phyloP scores from a whole-genome alignment of 1,140 invertebrate genomes.

The Micrasema minimum region DNA sequence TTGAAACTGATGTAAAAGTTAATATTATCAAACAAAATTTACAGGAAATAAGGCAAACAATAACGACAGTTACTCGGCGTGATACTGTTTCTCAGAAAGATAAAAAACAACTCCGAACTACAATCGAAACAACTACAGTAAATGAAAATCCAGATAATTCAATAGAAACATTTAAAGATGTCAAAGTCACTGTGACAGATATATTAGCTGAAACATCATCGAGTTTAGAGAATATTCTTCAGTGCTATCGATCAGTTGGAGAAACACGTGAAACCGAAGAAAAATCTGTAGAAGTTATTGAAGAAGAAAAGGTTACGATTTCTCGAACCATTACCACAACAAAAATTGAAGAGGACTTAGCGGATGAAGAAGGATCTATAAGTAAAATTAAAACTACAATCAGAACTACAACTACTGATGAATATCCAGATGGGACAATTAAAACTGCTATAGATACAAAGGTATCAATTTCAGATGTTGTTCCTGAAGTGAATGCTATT shows the following conservation, averaged over 20 bases:
- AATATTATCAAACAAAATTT: conserved; percentile 62
- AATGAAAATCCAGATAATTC: conserved; percentile 64
- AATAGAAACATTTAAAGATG: conserved; percentile 61
- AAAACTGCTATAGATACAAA: conserved; percentile 53
- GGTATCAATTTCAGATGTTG: conserved; percentile 52
- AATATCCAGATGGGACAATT: conserved; percentile 64
- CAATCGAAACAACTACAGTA: conserved; percentile 61
- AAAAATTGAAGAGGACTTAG: conserved; percentile 60
- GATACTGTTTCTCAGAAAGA: conserved; percentile 61
- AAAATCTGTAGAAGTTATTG: conserved; percentile 57
- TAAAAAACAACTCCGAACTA: conserved; percentile 60
- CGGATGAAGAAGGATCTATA: conserved; percentile 56
- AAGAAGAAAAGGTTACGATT: conserved; percentile 58
- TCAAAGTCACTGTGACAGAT: conserved; percentile 64
- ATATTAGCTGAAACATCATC: conserved; percentile 55
- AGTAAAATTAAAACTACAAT: conserved; percentile 62
- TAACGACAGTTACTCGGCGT: conserved; percentile 63
- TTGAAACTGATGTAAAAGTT: conserved; percentile 65
- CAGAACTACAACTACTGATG: conserved; percentile 61
- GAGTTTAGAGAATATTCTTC: conserved; percentile 59
- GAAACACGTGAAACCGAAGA: conserved; percentile 60
- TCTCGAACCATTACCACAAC: conserved; percentile 59
- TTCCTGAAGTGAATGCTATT: conserved; percentile 35
- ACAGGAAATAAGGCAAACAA: conserved; percentile 63
- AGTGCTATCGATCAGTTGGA: conserved; percentile 54